Conservation (phyloP, 2,888 invertebrate genomes). For the Nomada ferruginata region DNA sequence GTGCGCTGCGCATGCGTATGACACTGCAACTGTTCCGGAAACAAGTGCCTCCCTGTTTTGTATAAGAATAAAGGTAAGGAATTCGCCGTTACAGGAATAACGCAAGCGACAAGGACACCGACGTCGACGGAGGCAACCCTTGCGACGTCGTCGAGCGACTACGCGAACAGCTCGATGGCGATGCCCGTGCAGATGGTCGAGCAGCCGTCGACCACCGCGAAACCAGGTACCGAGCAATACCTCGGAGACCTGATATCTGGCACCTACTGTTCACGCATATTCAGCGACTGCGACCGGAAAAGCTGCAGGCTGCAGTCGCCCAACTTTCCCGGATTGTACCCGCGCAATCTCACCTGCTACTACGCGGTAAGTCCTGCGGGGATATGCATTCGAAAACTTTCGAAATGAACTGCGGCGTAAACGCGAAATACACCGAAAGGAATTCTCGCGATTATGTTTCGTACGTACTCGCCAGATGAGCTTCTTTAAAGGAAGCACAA, state of each 20-base stretch:
- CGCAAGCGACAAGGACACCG: constrained; percentile 71
- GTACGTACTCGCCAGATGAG: too few relatives aligned
- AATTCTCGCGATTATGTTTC: too few relatives aligned
- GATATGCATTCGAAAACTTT: too few relatives aligned
- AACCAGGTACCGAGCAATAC: constrained; percentile 88
- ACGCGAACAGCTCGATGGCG: constrained; percentile 77
- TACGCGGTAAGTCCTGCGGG: constrained; percentile 88
- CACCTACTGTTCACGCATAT: constrained; percentile 96
- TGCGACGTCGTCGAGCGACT: constrained; percentile 67
- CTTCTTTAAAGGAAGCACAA: too few relatives aligned
- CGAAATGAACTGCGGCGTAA: neutral
- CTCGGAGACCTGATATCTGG: constrained; percentile 95
- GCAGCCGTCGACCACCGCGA: constrained; percentile 80
- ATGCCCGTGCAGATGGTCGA: constrained; percentile 78
- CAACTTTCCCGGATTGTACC: constrained; percentile 96
- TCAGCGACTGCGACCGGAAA: constrained; percentile 96
- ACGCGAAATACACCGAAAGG: constrained; percentile 17
- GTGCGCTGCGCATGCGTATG: too few relatives aligned
- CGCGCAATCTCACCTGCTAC: constrained; percentile 96
- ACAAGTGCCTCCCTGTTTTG: too few relatives aligned
- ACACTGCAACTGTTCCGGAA: too few relatives aligned
- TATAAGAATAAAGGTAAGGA: neutral
- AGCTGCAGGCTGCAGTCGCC: constrained; percentile 95
- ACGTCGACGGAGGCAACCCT: constrained; percentile 68
- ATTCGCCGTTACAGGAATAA: constrained; percentile 68